Conservation (phyloP, 2,113 vertebrate species). For the Chaetura pelagica region DNA sequence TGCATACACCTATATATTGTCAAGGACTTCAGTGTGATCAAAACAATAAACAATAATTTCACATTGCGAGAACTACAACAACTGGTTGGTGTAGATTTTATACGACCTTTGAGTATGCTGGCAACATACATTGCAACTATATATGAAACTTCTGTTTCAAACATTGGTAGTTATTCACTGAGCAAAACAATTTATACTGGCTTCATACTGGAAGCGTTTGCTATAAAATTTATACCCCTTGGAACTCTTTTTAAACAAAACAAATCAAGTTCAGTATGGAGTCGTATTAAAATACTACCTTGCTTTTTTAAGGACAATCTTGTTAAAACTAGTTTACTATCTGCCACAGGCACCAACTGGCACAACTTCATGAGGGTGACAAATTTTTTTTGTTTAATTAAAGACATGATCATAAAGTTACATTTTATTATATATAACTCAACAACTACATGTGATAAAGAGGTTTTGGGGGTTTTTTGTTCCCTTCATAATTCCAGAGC, state of each 20-base stretch:
- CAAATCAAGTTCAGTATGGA: neutral
- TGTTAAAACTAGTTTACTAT: neutral
- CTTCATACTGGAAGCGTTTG: neutral
- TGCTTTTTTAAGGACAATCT: neutral
- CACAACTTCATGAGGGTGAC: neutral
- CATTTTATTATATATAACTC: slow-evolving; percentile 1
- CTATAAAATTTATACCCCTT: neutral
- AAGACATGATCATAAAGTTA: neutral
- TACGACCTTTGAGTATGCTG: neutral
- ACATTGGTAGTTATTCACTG: neutral
- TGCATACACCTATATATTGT: neutral
- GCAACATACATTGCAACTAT: neutral
- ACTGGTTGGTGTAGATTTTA: neutral
- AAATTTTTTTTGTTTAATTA: slow-evolving; percentile 17
- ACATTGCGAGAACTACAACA: neutral
- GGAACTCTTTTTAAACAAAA: neutral
- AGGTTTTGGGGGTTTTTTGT: neutral
- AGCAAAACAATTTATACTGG: neutral
- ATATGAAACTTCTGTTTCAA: neutral
- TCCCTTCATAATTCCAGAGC: neutral
- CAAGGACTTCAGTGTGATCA: neutral
- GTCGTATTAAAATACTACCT: neutral
- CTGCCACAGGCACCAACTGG: neutral
- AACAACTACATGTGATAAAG: neutral
- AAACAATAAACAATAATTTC: slow-evolving; percentile 13